Evolutionary conservation across 2,888 invertebrate genomes (phyloP), one percentile per base, ranked within the genome.

Genomic region (Microchrysa polita): DNA sequence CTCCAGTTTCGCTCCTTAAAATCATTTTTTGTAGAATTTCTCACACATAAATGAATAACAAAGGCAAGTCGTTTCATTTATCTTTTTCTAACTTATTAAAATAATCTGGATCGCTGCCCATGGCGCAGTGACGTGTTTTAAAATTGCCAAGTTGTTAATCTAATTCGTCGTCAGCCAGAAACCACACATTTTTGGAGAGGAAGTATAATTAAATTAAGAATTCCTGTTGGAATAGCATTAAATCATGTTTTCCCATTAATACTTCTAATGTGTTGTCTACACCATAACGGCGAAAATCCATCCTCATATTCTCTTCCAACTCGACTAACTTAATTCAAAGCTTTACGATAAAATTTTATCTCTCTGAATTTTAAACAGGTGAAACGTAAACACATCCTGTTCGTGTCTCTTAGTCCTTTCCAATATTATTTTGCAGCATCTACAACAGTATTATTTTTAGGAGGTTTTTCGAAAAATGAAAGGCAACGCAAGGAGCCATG

Each of bases 151-250:
- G 48, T 48, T 55, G 1, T 42, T 63, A 42, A 63, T 63, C 42
- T 16, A 34, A 63, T 63, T 42, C 18, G 2, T 16, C 40, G 42
- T 42, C 61, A 63, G 20, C 40, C 16, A 42, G 10, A 55, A 69
- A 34, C 69, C 55, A 69, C 69, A 69, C 55, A 69, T 69, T 55
- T 27, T 23, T 18, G 72, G 63, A 72, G 52, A 53, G 20, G 20
- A n/a, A 34, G 55, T 73, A n/a, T 73, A 73, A 73, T 73, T 73
- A 73, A 73, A 73, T 73, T 73, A 73, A 73, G 65, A 73, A 73
- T 65, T 67, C 73, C 65, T 55, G 52, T 73, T 67, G 73, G 65
- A 65, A 53, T 65, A 34, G 57, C 73, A 73, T 73, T 73, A 73
- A 73, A 73, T 65, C 73, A 73, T 73, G 73, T 73, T 73, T 72